These are phyloP conservation scores for Stramonita haemastoma DNA, from an alignment of 2,888 invertebrate genomes.

Conservation along the genomic window DNA sequence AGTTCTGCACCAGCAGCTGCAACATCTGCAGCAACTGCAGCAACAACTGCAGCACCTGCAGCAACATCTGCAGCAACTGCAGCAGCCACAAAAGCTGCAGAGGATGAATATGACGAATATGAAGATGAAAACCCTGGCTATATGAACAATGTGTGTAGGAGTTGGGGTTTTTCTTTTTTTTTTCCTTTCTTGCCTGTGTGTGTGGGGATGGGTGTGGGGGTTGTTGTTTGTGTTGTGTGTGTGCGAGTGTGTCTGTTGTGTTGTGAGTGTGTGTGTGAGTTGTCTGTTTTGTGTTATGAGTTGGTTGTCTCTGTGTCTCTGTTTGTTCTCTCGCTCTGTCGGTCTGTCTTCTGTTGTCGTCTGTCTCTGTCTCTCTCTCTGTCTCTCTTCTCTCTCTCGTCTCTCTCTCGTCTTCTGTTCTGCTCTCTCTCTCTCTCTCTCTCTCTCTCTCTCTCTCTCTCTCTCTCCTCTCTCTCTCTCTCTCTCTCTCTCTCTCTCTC, in stretches of 20 bases:
- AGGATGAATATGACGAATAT: neutral
- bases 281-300: neutral
- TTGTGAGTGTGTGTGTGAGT: neutral
- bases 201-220: neutral
- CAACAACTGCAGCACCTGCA: neutral
- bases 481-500: slow-evolving; percentile 14
- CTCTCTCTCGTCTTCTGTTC: neutral
- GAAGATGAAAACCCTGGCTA: neutral
- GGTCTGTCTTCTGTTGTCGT: neutral
- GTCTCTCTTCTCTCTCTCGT: neutral
- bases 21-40: too few species aligned
- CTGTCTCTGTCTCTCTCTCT: neutral
- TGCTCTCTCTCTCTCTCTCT: neutral
- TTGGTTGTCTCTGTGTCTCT: neutral
- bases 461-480: neutral
- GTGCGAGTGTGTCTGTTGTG: too few species aligned
- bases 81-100: neutral
- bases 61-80: neutral
- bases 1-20: neutral
- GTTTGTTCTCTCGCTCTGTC: neutral
- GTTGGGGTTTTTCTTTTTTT: too few species aligned
- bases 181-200: neutral
- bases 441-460: neutral
- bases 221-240: neutral
- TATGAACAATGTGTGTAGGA: neutral